These are phyloP conservation scores for Drosophila niveifrons DNA, from an alignment of 2,888 invertebrate species.

Conservation along the genomic window DNA sequence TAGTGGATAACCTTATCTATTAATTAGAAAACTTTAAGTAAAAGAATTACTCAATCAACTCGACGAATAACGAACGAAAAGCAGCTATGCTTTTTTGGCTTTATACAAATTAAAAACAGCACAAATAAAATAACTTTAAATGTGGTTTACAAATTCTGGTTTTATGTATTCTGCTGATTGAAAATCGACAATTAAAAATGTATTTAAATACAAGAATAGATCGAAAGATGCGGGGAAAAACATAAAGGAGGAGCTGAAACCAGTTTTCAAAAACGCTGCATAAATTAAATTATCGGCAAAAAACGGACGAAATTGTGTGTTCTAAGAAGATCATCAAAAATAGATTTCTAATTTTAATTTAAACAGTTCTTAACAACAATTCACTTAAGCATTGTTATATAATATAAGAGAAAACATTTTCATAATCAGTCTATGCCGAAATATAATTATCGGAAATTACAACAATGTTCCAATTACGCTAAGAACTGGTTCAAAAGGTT, in stretches of 20 bases:
- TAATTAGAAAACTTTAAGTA: conserved; percentile 32
- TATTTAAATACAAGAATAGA: conserved; percentile 15
- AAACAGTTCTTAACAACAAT: background rate
- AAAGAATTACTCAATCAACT: conserved; percentile 39
- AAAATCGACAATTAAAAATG: conserved; percentile 26
- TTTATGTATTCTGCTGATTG: conserved; percentile 15
- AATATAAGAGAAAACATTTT: background rate
- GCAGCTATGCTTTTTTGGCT: conserved; percentile 17
- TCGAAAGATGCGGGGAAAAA: background rate
- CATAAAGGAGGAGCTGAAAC: conserved; percentile 22
- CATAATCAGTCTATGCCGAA: background rate
- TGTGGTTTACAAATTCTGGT: conserved; percentile 33
- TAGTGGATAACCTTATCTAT: conserved; percentile 55
- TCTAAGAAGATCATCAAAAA: background rate
- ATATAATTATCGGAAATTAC: conserved; percentile 3
- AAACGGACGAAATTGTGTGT: conserved; percentile 2
- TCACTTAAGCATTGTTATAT: background rate
- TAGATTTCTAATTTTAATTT: background rate
- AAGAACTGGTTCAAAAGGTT: conserved; percentile 36
- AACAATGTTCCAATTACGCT: conserved; percentile 27
- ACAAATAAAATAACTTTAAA: conserved; percentile 30
- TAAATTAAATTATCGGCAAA: conserved; percentile 10
- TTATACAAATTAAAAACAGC: background rate
- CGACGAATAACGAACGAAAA: conserved; percentile 32
- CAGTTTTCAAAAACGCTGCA: conserved; percentile 13